Evolutionary conservation across 2,113 vertebrate genomes (phyloP), one percentile per base, ranked within the genome.

Genomic region (Tetrax tetrax): DNA sequence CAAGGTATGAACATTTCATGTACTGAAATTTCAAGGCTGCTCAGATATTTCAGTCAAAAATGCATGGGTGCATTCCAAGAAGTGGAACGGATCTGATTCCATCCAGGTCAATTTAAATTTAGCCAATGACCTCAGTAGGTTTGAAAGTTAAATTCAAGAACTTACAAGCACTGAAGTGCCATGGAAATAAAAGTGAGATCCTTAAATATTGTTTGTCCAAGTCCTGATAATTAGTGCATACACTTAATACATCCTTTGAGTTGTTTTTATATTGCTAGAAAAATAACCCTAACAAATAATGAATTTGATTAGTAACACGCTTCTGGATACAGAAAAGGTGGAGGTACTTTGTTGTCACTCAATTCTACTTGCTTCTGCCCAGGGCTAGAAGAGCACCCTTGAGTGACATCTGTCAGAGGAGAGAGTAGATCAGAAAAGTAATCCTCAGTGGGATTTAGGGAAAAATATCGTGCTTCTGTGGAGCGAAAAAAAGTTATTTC

Each of bases 1-100:
- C 98, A 98, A 99, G 99, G 99, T 99, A 98, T 31, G 77, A 61
- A 16, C 37, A 61, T 48, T 61, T 77, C 57, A 45, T 48, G 45
- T 27, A 7, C 33, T 83, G 41, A 35, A 68, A 59, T 65, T 65
- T 92, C 38, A 47, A 13, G 41, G 45, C 57, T 91, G 80, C 72
- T 93, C 28, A 60, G 54, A 8, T 89, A 60, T 65, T 93, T 84
- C 35, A 61, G 4, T 64, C 61, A 59, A 72, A 72, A 85, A 57
- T 69, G 43, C 33, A 47, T 14, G 29, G 35, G 24, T 81, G 63
- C n/a, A 29, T 87, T 90, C 65, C 45, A 72, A 53, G 43, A 89
- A 60, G 43, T 48, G 12, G 50, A 90, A 79, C 29, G 38, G 23
- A 87, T 66, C 71, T 57, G 29, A 45, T 84, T 87, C 45, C 33